A percentile compares a stretch with the other conserved stretches of the same genome.
Evolutionary conservation across 2,113 vertebrate genomes (phyloP).

Genomic region (Corynorhinus townsendii): DNA sequence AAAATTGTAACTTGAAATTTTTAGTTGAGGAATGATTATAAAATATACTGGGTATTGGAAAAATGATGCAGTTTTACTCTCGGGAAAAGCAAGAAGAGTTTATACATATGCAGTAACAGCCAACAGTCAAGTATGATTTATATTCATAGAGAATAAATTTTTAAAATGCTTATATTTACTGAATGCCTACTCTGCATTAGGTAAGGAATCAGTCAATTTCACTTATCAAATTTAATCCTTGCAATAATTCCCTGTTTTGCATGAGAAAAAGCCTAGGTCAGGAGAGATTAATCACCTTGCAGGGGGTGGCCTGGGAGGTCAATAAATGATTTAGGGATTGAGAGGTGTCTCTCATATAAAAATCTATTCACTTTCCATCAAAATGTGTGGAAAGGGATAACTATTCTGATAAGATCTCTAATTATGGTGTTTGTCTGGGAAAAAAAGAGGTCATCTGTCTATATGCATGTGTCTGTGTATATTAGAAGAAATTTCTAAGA

Average conservation of each 20-base stretch:
- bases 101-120: background rate
- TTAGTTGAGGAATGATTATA: constrained; percentile 22
- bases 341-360: background rate
- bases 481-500: constrained; percentile 39
- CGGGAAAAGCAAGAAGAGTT: background rate
- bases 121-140: background rate
- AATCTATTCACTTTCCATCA: constrained; percentile 23
- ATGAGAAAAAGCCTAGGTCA: constrained; percentile 11
- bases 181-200: background rate
- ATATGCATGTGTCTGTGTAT: constrained; percentile 24
- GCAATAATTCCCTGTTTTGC: constrained; percentile 20
- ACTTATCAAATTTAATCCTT: constrained; percentile 41
- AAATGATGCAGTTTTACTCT: background rate
- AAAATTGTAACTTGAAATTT: background rate
- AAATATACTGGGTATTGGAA: background rate
- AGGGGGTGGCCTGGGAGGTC: background rate
- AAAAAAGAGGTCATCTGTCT: constrained; percentile 42
- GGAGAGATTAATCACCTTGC: background rate
- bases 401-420: constrained; percentile 52
- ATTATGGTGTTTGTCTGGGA: constrained; percentile 42
- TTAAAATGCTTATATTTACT: background rate
- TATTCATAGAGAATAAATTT: background rate
- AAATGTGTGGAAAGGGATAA: background rate
- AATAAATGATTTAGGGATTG: background rate
- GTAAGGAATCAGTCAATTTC: background rate